Evolutionary conservation across 2,797 vertebrate genomes (phyloP).

Genomic region (Poecile montanus): DNA sequence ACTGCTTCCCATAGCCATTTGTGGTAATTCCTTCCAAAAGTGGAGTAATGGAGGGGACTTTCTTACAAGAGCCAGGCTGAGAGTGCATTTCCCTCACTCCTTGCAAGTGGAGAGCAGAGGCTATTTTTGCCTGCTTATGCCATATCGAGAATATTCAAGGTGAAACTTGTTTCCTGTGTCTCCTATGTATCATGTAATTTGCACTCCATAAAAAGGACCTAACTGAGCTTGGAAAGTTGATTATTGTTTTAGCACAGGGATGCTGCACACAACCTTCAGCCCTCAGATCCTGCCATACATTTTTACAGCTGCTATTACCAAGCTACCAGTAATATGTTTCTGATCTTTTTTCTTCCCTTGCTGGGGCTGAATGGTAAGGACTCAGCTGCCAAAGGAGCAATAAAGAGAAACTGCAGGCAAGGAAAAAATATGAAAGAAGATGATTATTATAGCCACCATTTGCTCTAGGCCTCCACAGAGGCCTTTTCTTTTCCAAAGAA

Average conservation of each 20-base stretch:
- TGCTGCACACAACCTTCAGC: not conserved
- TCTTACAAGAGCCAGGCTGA: not conserved
- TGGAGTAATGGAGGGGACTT: not conserved
- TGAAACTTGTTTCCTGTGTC: not conserved
- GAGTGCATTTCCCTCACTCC: not conserved
- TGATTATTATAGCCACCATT: not conserved
- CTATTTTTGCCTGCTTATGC: not conserved
- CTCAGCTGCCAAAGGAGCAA: not conserved
- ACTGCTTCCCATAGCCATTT: not conserved
- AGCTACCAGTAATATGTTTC: not conserved
- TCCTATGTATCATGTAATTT: not conserved
- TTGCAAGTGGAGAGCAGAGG: not conserved
- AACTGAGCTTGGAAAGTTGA: not conserved
- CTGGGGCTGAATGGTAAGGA: not conserved
- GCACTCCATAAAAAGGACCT: not conserved
- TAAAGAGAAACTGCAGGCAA: not conserved
- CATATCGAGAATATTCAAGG: not conserved
- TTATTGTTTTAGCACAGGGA: not conserved
- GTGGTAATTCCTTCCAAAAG: not conserved
- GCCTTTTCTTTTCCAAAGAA: not conserved
- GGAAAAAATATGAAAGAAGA: not conserved
- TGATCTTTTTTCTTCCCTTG: not conserved
- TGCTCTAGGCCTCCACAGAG: not conserved
- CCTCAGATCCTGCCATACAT: not conserved
- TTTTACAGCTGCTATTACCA: not conserved